phyloP scores from a whole-genome alignment of 1,140 invertebrate species.

The Drosophila eugracilis region DNA sequence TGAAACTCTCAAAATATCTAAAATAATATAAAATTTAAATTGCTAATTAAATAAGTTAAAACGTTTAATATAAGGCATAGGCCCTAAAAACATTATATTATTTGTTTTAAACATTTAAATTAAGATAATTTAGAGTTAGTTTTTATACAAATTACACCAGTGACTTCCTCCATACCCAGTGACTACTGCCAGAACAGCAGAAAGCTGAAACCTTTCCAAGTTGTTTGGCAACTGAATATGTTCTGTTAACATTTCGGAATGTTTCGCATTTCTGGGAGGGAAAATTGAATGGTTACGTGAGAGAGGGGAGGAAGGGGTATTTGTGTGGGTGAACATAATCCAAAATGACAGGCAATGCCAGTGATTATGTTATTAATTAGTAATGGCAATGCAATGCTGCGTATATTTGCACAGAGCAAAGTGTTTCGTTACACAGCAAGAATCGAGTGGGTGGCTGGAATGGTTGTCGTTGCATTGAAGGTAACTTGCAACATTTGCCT shows the following conservation, averaged over 20 bases:
- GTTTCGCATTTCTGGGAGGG: constrained; percentile 6
- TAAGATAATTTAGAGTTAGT: no score
- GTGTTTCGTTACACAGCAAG: constrained; percentile 61
- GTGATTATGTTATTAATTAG: constrained; percentile 81
- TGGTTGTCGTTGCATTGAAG: neutral
- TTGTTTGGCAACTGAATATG: neutral
- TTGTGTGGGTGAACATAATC: constrained; percentile 43
- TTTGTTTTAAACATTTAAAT: no score
- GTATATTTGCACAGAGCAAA: constrained; percentile 67
- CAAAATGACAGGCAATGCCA: constrained; percentile 63
- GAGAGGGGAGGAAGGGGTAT: neutral
- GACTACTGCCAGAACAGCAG: constrained; percentile 8
- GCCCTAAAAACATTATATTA: no score
- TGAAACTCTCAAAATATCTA: no score
- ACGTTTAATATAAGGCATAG: no score
- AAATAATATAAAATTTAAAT: no score
- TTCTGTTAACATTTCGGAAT: constrained; percentile 5
- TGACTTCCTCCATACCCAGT: constrained; percentile 2
- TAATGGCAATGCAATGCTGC: constrained; percentile 65
- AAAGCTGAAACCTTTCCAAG: constrained; percentile 5
- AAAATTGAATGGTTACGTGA: no score
- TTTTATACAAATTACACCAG: neutral
- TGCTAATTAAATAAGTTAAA: no score
- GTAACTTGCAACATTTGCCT: constrained; percentile 4
- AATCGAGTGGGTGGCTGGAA: constrained; percentile 1